Evolutionary conservation across 2,113 vertebrate species (phyloP).

Genomic region (Climacteris rufus): DNA sequence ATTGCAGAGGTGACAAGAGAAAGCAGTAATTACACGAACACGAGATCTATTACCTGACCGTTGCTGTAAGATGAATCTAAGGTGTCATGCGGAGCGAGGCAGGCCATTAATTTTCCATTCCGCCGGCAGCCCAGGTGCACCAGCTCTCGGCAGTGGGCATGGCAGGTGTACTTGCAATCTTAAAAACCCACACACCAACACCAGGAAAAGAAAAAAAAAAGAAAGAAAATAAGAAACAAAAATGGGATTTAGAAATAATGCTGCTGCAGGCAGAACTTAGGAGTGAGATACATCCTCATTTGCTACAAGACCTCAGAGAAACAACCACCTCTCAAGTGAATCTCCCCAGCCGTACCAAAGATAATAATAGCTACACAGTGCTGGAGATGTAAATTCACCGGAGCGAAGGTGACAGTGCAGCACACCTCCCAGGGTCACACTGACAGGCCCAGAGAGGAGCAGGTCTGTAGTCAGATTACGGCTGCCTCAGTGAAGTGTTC

Average conservation of each 20-base stretch:
- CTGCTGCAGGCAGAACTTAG: not conserved
- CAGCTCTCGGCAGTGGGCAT: conserved; percentile 71
- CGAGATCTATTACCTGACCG: conserved; percentile 19
- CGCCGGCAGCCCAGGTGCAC: conserved; percentile 70
- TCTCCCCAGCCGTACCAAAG: not conserved
- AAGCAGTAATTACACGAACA: not conserved
- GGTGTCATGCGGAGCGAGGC: not conserved
- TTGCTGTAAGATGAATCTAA: not conserved
- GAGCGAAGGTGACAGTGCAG: not conserved
- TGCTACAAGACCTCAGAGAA: not conserved
- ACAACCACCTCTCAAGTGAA: not conserved
- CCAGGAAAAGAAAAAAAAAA: not conserved
- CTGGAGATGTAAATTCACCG: not conserved
- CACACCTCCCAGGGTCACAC: not conserved
- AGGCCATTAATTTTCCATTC: conserved; percentile 61
- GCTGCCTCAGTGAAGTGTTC: not conserved
- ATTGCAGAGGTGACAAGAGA: not conserved
- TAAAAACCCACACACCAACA: not conserved
- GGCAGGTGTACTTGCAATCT: conserved; percentile 75
- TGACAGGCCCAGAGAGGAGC: not conserved
- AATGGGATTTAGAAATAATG: not conserved
- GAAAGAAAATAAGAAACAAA: not conserved
- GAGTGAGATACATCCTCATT: not conserved
- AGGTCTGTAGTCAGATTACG: not conserved
- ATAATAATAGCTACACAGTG: not conserved